Base-by-base conservation (phyloP, 2,797 vertebrate genomes). In the Danio tinwini region DNA sequence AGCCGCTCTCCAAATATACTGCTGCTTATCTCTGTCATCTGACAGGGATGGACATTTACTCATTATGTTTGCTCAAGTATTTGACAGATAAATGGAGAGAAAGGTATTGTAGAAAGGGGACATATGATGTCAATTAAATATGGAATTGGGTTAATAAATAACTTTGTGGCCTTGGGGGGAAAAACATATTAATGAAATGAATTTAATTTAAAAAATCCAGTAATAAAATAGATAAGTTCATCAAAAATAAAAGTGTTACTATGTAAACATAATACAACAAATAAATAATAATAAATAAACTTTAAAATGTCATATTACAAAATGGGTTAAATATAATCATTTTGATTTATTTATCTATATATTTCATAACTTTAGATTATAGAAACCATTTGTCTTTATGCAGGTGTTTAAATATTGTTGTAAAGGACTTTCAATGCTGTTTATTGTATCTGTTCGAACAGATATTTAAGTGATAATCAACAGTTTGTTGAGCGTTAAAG, bases 21-120 rank as follows among this genome's bases (percentile, higher is more conserved):
- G 17, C 39, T 58, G 71, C 74, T 71, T 64, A 76, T 74, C 80
- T 53, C 62, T 62, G 59, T 68, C 75, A 63, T 73, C 82, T 72
- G 83, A 88, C 85, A 19, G 21, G 42, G 21, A 50, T 58, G 44
- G 44, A 17, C 17, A 42, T 63, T 53, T 44, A 63, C 44, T 68
- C 21, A 53, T 49, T 74, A 49, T 49, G 56, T 72, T 58, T 45
- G 21, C 69, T 21, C 7, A 56, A 16, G n/a, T 58, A 45, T 45
- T 72, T 45, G 40, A 29, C 53, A 72, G 7, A 45, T 72, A 21
- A 58, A 58, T 56, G 17, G 44, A 83, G 70, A 76, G 56, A 85
- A 29, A 29, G 29, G 85, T 79, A 72, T 80, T 61, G 63, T 76
- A 74, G 82, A 39, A 49, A 53, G 29, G 6, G 1, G 10, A 29